Percentiles rank a stretch among this genome's conserved stretches.
phyloP scores from a whole-genome alignment of 2,113 vertebrate genomes.

The Procapra przewalskii region DNA sequence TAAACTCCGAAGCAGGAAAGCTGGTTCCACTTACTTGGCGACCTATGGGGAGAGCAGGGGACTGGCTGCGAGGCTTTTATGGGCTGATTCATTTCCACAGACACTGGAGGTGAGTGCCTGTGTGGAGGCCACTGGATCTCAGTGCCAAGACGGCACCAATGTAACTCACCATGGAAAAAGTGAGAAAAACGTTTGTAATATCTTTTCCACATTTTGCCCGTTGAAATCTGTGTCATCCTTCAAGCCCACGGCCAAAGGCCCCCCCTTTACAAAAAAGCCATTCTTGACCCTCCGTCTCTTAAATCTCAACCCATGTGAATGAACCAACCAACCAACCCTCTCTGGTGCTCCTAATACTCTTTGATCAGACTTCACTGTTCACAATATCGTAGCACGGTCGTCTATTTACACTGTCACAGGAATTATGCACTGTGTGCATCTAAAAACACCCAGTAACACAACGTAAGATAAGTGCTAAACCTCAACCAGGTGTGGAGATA shows the following conservation, averaged over 20 bases:
- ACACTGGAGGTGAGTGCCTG: neutral
- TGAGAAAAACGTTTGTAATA: neutral
- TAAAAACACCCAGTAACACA: slow-evolving; percentile 13
- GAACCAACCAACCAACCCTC: neutral
- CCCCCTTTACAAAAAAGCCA: neutral
- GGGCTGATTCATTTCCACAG: slow-evolving; percentile 45
- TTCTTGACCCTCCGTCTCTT: neutral
- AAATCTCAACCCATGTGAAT: neutral
- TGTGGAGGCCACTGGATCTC: neutral
- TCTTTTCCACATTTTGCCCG: neutral
- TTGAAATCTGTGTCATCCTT: slow-evolving; percentile 20
- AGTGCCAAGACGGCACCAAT: neutral
- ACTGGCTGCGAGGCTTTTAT: slow-evolving; percentile 36
- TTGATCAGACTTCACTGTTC: neutral
- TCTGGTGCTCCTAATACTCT: neutral
- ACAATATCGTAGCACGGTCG: neutral
- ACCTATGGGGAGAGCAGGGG: neutral
- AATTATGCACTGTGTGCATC: neutral
- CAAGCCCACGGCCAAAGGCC: neutral
- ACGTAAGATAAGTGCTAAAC: neutral
- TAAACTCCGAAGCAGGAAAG: slow-evolving; percentile 45
- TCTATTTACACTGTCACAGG: neutral
- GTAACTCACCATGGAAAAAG: neutral
- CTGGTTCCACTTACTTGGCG: slow-evolving; percentile 24
- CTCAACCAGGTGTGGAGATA: neutral